phyloP scores from a whole-genome alignment of 1,140 invertebrate genomes.

The Ceratosolen solmsi region DNA sequence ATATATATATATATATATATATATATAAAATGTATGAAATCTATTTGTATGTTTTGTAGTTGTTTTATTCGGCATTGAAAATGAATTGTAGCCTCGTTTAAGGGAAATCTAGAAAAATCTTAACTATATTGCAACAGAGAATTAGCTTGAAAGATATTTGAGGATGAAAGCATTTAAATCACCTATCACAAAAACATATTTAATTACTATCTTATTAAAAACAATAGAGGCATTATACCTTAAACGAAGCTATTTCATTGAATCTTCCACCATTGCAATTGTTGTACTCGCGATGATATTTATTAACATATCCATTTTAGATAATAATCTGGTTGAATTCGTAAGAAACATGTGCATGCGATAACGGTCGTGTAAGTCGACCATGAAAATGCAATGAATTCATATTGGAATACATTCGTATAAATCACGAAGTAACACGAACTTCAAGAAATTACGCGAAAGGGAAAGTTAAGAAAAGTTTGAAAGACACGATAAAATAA shows the following conservation, averaged over 20 bases:
- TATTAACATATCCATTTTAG: neutral
- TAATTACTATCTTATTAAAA: neutral
- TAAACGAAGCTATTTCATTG: neutral
- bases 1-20: too few species aligned
- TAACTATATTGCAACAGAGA: too few species aligned
- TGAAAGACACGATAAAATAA: neutral
- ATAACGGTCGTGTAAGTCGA: neutral
- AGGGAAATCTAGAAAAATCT: too few species aligned
- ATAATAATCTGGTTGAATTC: neutral
- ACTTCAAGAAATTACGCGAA: neutral
- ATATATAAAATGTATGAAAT: too few species aligned
- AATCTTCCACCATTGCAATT: neutral
- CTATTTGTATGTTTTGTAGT: too few species aligned
- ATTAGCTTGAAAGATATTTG: neutral
- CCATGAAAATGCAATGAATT: neutral
- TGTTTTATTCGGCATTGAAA: too few species aligned
- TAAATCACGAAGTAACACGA: neutral
- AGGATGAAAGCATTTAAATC: neutral
- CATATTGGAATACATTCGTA: neutral
- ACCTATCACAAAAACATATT: neutral
- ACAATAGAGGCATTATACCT: neutral
- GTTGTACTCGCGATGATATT: neutral
- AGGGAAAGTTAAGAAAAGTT: slow-evolving; percentile 24
- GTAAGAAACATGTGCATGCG: neutral
- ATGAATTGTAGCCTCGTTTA: too few species aligned